Evolutionary conservation across 2,113 vertebrate genomes (phyloP).

Genomic region (Rhinichthys klamathensis): DNA sequence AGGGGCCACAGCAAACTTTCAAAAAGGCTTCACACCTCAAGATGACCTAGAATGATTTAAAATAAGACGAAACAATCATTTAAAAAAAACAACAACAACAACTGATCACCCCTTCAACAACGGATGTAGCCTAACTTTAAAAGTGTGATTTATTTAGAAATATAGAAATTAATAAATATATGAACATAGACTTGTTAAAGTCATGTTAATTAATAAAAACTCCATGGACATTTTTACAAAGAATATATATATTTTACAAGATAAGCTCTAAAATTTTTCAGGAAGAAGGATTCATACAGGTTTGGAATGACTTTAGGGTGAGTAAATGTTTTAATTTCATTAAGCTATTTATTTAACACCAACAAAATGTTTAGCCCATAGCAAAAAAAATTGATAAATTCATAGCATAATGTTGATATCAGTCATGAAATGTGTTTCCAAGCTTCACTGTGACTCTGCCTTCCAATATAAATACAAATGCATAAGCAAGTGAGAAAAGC

Average conservation of each 20-base stretch:
- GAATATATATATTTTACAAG: too few species aligned
- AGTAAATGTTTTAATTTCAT: too few species aligned
- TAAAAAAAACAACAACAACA: too few species aligned
- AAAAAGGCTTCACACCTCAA: background rate
- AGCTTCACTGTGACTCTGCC: background rate
- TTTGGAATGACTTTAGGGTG: too few species aligned
- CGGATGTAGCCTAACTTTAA: background rate
- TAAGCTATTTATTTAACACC: background rate
- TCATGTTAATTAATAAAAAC: too few species aligned
- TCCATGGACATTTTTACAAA: too few species aligned
- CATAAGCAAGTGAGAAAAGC: constrained; percentile 3
- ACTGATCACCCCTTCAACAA: too few species aligned
- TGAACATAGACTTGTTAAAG: too few species aligned
- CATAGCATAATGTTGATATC: background rate
- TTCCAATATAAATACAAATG: constrained; percentile 24
- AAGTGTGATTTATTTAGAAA: background rate
- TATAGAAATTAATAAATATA: too few species aligned
- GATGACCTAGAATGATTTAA: background rate
- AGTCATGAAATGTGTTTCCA: background rate
- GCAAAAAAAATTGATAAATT: background rate
- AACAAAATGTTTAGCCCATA: background rate
- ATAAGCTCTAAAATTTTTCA: too few species aligned
- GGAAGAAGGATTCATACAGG: too few species aligned
- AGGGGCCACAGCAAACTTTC: background rate
- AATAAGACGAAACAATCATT: background rate